These are phyloP conservation scores for Opisthocomus hoazin DNA, from an alignment of 2,113 vertebrate species.

Conservation along the genomic window DNA sequence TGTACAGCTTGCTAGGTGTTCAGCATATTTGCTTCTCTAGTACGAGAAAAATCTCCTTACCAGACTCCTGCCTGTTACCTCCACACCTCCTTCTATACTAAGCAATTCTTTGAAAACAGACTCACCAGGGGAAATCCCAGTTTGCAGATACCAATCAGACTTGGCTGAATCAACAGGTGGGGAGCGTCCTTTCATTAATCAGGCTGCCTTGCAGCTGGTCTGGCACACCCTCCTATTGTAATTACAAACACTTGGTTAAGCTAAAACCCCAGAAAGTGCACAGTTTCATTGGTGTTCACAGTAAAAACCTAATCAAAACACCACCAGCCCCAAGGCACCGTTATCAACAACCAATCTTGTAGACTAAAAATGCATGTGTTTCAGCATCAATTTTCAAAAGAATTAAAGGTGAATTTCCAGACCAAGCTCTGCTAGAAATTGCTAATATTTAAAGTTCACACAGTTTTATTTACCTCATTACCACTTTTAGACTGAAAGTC, in stretches of 20 bases:
- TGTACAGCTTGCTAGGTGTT: neutral
- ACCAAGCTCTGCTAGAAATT: neutral
- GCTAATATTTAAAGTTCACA: neutral
- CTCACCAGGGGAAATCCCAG: neutral
- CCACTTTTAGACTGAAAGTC: neutral
- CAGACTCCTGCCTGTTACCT: neutral
- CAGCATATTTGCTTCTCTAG: neutral
- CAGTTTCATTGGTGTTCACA: neutral
- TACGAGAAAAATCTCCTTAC: neutral
- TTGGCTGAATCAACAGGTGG: neutral
- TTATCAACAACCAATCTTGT: neutral
- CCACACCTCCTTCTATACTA: neutral
- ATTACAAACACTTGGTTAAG: neutral
- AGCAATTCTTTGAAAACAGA: neutral
- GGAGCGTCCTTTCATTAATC: neutral
- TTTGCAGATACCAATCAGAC: neutral
- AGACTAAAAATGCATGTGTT: neutral
- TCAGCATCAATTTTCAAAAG: neutral
- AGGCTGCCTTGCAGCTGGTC: neutral
- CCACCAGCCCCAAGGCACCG: accelerated
- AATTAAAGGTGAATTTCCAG: neutral
- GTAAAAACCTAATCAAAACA: neutral
- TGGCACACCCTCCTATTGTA: neutral
- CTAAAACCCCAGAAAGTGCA: neutral
- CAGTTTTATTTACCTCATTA: neutral